Percentiles rank a stretch among this genome's conserved stretches.
These are phyloP conservation scores for Lepilemur ruficaudatus DNA, from an alignment of 2,797 vertebrate species.

Conservation along the genomic window DNA sequence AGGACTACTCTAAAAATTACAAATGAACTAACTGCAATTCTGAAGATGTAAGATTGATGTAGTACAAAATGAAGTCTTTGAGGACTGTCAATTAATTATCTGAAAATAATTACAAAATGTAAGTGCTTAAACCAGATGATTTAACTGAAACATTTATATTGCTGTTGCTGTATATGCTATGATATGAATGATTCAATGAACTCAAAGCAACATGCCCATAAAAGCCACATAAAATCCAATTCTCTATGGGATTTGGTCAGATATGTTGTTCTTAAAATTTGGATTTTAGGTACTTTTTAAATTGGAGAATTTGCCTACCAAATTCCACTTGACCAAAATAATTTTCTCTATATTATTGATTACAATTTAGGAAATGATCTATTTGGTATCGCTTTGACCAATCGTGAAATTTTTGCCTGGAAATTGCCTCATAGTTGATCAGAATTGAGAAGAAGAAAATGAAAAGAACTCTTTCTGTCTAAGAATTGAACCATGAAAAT, in stretches of 20 bases:
- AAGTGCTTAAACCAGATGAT: neutral
- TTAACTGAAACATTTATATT: constrained; percentile 30
- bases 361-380: neutral
- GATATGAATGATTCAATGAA: neutral
- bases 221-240: neutral
- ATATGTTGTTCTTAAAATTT: neutral
- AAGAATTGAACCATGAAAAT: neutral
- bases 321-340: constrained; percentile 4
- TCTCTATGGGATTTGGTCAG: neutral
- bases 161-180: neutral
- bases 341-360: neutral
- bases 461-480: neutral
- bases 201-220: neutral
- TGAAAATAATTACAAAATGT: constrained; percentile 3
- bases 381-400: neutral
- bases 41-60: neutral
- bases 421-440: neutral
- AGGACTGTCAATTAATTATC: neutral
- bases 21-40: constrained; percentile 47
- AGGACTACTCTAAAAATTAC: constrained; percentile 23
- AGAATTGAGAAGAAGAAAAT: neutral
- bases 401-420: neutral
- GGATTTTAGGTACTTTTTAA: neutral
- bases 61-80: neutral
- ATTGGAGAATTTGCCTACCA: neutral